Conservation (phyloP, 2,888 invertebrate genomes). For the Oscheius onirici region DNA sequence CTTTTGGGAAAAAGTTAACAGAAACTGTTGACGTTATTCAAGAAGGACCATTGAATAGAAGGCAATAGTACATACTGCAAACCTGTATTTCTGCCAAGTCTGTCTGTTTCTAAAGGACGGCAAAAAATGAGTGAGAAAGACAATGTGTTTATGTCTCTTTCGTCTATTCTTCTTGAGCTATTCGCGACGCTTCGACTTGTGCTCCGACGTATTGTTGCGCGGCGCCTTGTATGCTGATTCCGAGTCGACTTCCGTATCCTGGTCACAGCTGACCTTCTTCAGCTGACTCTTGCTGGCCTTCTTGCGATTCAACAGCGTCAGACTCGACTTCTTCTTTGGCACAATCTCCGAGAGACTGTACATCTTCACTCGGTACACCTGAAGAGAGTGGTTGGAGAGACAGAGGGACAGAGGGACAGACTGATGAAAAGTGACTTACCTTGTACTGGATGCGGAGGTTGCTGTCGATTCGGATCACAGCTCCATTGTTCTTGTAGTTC, state of each 20-base stretch:
- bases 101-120: too few species aligned
- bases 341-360: background rate
- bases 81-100: too few species aligned
- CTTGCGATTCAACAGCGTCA: background rate
- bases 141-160: too few species aligned
- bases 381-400: background rate
- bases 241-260: background rate
- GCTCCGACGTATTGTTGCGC: background rate
- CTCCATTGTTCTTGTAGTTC: constrained; percentile 45
- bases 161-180: too few species aligned
- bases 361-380: constrained; percentile 5
- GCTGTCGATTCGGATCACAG: constrained; percentile 39
- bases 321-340: background rate
- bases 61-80: too few species aligned
- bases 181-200: too few species aligned
- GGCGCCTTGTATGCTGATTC: background rate
- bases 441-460: background rate
- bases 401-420: too few species aligned
- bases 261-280: background rate
- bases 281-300: background rate
- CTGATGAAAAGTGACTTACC: too few species aligned
- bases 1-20: too few species aligned
- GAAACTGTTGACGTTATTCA: too few species aligned
- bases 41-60: too few species aligned
- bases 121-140: too few species aligned